Evolutionary conservation across 1,140 invertebrate species (phyloP), one percentile per base, ranked within the genome.

Genomic region (Phymorhynchus buccinoides): DNA sequence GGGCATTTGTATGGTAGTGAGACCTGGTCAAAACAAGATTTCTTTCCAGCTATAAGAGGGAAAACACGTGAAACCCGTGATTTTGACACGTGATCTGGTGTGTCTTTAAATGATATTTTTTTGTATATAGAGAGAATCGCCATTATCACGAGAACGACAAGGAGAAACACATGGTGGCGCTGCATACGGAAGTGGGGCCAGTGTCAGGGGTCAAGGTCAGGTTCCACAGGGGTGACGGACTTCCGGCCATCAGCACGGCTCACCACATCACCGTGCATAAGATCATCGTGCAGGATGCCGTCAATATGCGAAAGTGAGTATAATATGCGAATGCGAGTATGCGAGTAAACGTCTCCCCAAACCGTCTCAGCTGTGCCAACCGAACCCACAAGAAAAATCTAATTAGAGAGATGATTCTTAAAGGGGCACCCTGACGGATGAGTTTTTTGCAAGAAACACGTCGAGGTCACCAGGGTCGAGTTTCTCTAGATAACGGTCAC

Each of bases 121-220:
- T n/a, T n/a, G n/a, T n/a, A n/a, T 77, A 42, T 80, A 89, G 88
- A 27, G 73, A 83, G 4, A 80, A 82, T 32, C 79, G 80, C 39
- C 83, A 86, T 30, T 89, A 86, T 75, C 84, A 81, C 12, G 42
- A 44, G 37, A 80, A 84, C 62, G 56, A 84, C 32, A 71, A 77
- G 41, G 88, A 89, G 68, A 86, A 84, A 32, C 86, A 88, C 66
- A 85, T 89, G 42, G 68, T 89, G 30, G 84, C 84, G 32, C 80
- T 86, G 27, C 66, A 85, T 35, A 83, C 77, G n/a, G 79, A 84
- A n/a, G 78, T 89, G 48, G 88, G 88, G 27, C 35, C 62, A 32
- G 37, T 89, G 32, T 77, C 82, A 42, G 66, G 83, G n/a, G 79
- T 89, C 79, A 86, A 83, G 80, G 86, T 89, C 39, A 89, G 73